Evolutionary conservation across 1,140 invertebrate genomes (phyloP).

Genomic region (Drosophila tani): DNA sequence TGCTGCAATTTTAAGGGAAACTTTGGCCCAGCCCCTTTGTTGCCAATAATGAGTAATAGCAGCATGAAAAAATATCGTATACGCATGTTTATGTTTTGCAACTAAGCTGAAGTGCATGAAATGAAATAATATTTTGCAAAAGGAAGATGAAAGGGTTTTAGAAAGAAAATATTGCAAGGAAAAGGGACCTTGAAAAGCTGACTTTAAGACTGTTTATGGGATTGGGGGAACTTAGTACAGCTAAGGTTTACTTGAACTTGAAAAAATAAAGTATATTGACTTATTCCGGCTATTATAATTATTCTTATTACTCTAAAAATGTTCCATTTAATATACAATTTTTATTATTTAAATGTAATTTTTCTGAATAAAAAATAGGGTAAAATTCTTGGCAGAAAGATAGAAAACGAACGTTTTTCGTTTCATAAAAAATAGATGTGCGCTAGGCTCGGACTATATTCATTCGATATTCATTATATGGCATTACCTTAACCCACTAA

Average conservation of each 20-base stretch:
- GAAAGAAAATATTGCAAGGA: not conserved
- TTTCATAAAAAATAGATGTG: not conserved
- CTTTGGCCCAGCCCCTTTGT: conserved; percentile 20
- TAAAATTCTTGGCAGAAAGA: not conserved
- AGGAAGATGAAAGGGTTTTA: not conserved
- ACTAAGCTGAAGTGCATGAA: not conserved
- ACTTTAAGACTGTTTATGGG: too few relatives aligned
- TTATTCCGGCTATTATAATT: too few relatives aligned
- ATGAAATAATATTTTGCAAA: too few relatives aligned
- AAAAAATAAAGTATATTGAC: too few relatives aligned
- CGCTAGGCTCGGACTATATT: not conserved
- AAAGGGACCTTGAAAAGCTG: too few relatives aligned
- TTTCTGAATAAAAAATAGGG: too few relatives aligned
- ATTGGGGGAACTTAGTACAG: too few relatives aligned
- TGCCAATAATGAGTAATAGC: conserved; percentile 32
- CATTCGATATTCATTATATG: conserved; percentile 30
- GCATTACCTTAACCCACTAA: conserved; percentile 19
- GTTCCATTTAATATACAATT: too few relatives aligned
- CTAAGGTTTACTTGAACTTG: too few relatives aligned
- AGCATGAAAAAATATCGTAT: conserved; percentile 7
- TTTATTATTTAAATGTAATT: not conserved
- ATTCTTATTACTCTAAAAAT: too few relatives aligned
- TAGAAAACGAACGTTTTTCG: not conserved
- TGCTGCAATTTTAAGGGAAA: conserved; percentile 24
- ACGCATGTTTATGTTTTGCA: not conserved